These are phyloP conservation scores for Acanthosepion pharaonis DNA, from an alignment of 2,888 invertebrate genomes.

Conservation along the genomic window DNA sequence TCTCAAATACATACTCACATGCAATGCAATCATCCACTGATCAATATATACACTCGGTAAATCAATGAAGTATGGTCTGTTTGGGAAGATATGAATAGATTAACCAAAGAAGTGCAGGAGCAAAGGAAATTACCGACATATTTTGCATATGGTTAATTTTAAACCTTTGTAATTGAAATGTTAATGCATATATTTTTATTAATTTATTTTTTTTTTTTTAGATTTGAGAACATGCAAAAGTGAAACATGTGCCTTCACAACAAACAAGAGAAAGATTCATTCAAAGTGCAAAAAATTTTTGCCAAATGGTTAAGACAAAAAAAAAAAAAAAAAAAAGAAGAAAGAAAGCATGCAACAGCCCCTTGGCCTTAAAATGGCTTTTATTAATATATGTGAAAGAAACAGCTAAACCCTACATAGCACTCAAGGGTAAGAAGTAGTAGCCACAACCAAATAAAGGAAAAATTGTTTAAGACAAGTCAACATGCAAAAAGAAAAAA, in stretches of 20 bases:
- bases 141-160: conserved; percentile 25
- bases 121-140: conserved; percentile 33
- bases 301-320: not conserved
- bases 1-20: not conserved
- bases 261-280: conserved; percentile 22
- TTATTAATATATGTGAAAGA: conserved; percentile 45
- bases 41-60: not conserved
- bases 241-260: conserved; percentile 18
- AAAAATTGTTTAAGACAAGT: not conserved
- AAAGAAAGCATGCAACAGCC: conserved; percentile 23
- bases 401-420: not conserved
- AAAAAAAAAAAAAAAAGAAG: not conserved
- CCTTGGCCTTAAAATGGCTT: conserved; percentile 38
- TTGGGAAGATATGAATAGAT: not conserved
- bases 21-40: not conserved
- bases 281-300: conserved; percentile 3
- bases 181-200: not conserved
- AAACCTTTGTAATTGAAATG: not conserved
- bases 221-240: not conserved
- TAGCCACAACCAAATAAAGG: conserved; percentile 33
- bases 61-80: not conserved
- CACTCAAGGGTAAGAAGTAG: conserved; percentile 21
- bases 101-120: conserved; percentile 3
- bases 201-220: not conserved
- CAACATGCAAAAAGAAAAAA: conserved; percentile 8